Conservation (phyloP, 2,888 invertebrate species). For the Lasiommata megera region DNA sequence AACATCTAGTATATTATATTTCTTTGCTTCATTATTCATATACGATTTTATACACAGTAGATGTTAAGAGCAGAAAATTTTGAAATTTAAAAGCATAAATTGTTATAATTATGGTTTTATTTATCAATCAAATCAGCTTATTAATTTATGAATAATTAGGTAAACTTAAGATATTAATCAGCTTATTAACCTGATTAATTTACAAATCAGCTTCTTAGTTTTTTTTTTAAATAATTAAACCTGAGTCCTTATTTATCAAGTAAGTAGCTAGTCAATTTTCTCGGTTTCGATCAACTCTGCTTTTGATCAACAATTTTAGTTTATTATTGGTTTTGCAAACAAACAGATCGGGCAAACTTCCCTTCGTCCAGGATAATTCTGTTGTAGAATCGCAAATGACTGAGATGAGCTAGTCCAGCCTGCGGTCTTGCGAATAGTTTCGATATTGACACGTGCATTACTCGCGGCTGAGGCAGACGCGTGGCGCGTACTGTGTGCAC, state of each 20-base stretch:
- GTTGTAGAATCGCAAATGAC: background rate
- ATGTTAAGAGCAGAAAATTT: background rate
- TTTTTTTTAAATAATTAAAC: too few species aligned
- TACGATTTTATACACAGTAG: too few species aligned
- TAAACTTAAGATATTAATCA: too few species aligned
- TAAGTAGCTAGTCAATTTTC: too few species aligned
- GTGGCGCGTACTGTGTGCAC: constrained; percentile 2
- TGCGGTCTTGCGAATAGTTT: background rate
- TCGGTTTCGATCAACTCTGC: too few species aligned
- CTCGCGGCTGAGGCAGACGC: background rate
- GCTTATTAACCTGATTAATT: too few species aligned
- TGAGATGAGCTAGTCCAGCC: background rate
- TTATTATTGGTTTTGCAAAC: background rate
- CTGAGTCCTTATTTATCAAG: too few species aligned
- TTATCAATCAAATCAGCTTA: background rate
- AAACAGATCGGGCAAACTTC: background rate
- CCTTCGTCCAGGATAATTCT: background rate
- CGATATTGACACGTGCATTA: background rate
- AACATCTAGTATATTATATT: too few species aligned
- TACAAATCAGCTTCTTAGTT: background rate
- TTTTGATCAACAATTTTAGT: too few species aligned
- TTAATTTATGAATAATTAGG: too few species aligned
- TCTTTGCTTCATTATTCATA: too few species aligned
- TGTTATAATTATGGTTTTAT: background rate
- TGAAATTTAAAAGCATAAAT: background rate